phyloP scores from a whole-genome alignment of 1,140 invertebrate species.

The Eubasilissa regina region DNA sequence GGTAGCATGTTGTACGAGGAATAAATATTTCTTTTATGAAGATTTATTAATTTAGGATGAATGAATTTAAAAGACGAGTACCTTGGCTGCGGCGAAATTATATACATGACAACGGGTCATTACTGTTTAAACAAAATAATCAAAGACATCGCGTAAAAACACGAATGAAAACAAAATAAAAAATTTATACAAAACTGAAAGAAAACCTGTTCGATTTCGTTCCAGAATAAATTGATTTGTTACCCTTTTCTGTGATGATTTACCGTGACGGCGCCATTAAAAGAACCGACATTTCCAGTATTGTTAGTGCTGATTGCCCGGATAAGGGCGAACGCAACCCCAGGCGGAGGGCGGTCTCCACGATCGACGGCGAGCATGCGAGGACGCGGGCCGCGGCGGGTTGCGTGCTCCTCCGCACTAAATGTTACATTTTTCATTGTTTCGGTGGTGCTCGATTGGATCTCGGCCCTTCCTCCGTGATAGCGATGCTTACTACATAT shows the following conservation, averaged over 20 bases:
- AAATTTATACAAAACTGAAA: too few relatives aligned
- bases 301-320: slow-evolving; percentile 15
- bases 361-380: slow-evolving; percentile 10
- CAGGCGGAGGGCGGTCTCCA: neutral
- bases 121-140: too few relatives aligned
- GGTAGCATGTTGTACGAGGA: too few relatives aligned
- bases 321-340: slow-evolving; percentile 1
- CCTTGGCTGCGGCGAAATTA: too few relatives aligned
- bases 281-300: slow-evolving; percentile 7
- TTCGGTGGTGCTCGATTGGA: slow-evolving; percentile 24
- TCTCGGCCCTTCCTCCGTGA: slow-evolving; percentile 15
- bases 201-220: too few relatives aligned
- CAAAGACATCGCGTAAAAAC: too few relatives aligned
- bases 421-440: slow-evolving; percentile 34
- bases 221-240: too few relatives aligned
- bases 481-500: slow-evolving; percentile 17
- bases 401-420: slow-evolving; percentile 22
- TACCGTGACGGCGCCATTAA: slow-evolving; percentile 19
- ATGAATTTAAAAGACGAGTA: too few relatives aligned
- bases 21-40: too few relatives aligned
- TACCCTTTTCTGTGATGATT: neutral
- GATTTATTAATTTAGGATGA: too few relatives aligned
- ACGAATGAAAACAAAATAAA: too few relatives aligned
- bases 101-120: too few relatives aligned
- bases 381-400: neutral